A percentile compares a stretch with the other conserved stretches of the same genome.
Conservation (phyloP, 1,140 invertebrate species). For the Drosophila elegans region DNA sequence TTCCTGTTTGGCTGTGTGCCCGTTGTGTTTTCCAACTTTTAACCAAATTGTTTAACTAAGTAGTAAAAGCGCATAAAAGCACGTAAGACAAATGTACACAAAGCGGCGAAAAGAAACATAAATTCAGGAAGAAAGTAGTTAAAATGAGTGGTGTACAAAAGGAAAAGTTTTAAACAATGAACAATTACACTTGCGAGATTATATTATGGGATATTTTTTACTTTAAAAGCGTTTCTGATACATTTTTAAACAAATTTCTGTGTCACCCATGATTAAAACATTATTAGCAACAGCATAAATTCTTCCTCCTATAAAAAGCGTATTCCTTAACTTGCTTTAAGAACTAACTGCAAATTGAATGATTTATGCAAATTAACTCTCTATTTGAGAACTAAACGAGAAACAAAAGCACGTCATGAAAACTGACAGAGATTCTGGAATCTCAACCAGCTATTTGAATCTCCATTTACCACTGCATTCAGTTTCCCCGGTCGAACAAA, state of each 20-base stretch:
- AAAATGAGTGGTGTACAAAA: slow-evolving; percentile 33
- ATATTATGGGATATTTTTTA: neutral
- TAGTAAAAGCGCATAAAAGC: slow-evolving; percentile 71
- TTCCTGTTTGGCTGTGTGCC: slow-evolving; percentile 17
- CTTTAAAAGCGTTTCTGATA: no score
- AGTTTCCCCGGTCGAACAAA: neutral
- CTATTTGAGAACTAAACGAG: slow-evolving; percentile 11
- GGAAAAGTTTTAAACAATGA: slow-evolving; percentile 21
- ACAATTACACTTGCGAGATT: slow-evolving; percentile 18
- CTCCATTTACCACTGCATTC: slow-evolving; percentile 36
- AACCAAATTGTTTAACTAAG: slow-evolving; percentile 82
- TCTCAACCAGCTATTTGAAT: slow-evolving; percentile 47
- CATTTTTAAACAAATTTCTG: no score
- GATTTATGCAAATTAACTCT: slow-evolving; percentile 39
- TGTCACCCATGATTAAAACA: no score
- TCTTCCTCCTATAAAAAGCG: neutral
- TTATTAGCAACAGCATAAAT: neutral
- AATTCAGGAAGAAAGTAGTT: slow-evolving; percentile 25
- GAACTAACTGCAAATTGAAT: slow-evolving; percentile 7
- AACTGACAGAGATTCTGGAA: slow-evolving; percentile 30
- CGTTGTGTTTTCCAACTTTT: slow-evolving; percentile 66
- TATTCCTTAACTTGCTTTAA: neutral
- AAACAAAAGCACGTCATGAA: neutral
- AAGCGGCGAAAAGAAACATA: slow-evolving; percentile 28
- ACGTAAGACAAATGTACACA: slow-evolving; percentile 54